Conservation (phyloP, 2,113 vertebrate genomes). For the Gymnorhina tibicen region DNA sequence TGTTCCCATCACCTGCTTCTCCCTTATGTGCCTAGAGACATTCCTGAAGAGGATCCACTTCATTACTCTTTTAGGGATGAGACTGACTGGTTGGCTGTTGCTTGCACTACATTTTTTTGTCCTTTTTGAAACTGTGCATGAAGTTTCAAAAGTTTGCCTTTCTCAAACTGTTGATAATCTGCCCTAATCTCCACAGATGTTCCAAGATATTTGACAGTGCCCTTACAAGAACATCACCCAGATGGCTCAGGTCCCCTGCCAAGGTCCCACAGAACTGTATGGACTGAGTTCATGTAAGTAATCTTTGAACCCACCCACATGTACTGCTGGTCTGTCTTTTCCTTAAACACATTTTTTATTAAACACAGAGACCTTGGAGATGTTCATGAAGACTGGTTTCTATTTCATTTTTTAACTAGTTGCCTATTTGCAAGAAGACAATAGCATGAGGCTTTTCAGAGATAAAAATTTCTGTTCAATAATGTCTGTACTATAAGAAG, state of each 20-base stretch:
- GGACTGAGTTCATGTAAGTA: not conserved
- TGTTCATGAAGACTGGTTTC: accelerated
- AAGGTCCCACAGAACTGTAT: not conserved
- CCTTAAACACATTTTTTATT: not conserved
- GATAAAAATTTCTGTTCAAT: not conserved
- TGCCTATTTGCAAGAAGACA: not conserved
- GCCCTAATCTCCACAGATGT: accelerated
- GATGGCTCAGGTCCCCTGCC: accelerated
- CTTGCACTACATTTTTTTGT: not conserved
- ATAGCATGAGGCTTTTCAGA: not conserved
- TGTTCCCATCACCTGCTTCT: not conserved
- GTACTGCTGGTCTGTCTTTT: not conserved
- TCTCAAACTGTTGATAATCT: not conserved
- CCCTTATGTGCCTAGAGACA: not conserved
- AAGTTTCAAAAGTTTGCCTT: not conserved
- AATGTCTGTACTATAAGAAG: accelerated
- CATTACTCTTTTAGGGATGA: not conserved
- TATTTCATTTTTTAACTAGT: not conserved
- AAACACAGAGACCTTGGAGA: not conserved
- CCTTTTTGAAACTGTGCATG: not conserved
- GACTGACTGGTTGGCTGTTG: not conserved
- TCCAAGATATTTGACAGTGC: not conserved
- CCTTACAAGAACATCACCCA: not conserved
- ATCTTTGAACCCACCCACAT: not conserved
- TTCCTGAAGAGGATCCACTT: not conserved